Evolutionary conservation across 2,797 vertebrate species (phyloP).

Genomic region (Chloroceryle inda): DNA sequence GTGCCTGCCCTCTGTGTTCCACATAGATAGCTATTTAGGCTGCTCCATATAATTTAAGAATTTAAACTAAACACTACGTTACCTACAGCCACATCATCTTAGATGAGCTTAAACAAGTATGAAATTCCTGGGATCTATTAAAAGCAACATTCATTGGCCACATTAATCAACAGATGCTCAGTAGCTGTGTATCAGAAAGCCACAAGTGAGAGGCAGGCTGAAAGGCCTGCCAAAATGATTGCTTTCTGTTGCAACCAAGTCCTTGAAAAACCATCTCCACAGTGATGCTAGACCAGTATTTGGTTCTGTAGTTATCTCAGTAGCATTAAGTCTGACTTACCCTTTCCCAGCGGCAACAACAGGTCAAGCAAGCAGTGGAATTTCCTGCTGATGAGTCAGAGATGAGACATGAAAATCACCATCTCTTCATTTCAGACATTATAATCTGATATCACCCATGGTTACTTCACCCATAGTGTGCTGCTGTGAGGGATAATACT

Average conservation of each 20-base stretch:
- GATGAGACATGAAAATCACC: background rate
- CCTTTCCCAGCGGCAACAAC: background rate
- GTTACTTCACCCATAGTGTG: accelerated
- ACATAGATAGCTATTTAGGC: slow-evolving; percentile 14
- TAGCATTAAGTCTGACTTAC: background rate
- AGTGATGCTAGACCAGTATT: accelerated
- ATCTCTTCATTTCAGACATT: background rate
- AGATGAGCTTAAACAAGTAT: slow-evolving; percentile 46
- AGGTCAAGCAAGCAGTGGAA: background rate
- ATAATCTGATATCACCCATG: background rate
- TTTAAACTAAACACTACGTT: slow-evolving; percentile 52
- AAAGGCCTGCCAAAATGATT: background rate
- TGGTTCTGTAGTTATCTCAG: background rate
- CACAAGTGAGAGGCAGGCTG: slow-evolving; percentile 39
- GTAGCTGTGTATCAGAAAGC: slow-evolving; percentile 36
- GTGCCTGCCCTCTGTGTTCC: background rate
- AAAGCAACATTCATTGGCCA: background rate
- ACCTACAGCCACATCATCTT: slow-evolving; percentile 57
- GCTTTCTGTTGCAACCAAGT: background rate
- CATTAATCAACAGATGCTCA: slow-evolving; percentile 59
- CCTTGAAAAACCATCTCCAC: background rate
- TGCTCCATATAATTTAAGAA: slow-evolving; percentile 46
- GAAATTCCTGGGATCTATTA: slow-evolving; percentile 51
- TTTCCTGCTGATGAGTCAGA: slow-evolving; percentile 48
- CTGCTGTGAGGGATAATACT: background rate